Evolutionary conservation across 2,888 invertebrate species (phyloP).

Genomic region (Dorcus hopei): DNA sequence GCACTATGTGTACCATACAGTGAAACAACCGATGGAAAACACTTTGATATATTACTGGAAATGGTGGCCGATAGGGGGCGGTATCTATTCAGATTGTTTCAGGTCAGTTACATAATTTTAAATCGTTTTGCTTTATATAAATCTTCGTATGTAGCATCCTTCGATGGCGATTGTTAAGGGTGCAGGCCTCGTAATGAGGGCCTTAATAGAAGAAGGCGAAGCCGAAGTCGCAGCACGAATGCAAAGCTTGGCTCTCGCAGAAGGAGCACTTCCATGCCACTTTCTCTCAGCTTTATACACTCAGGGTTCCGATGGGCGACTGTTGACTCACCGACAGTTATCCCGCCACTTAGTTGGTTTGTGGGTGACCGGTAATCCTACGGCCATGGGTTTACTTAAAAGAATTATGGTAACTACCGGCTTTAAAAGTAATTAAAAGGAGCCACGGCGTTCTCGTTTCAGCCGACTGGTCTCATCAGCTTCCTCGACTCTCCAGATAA

Average conservation of each 20-base stretch:
- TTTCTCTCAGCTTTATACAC: constrained; percentile 87
- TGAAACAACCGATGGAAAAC: constrained; percentile 96
- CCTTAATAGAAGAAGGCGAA: constrained; percentile 96
- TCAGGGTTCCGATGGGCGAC: constrained; percentile 71
- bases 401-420: constrained; percentile 74
- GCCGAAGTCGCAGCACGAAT: constrained; percentile 87
- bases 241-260: constrained; percentile 93
- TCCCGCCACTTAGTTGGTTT: constrained; percentile 91
- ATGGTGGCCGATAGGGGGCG: constrained; percentile 92
- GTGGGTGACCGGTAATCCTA: constrained; percentile 94
- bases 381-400: constrained; percentile 80
- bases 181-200: constrained; percentile 94
- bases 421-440: constrained; percentile 9
- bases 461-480: constrained; percentile 89
- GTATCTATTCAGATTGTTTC: constrained; percentile 87
- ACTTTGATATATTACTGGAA: constrained; percentile 89
- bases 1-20: constrained; percentile 97
- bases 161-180: constrained; percentile 98
- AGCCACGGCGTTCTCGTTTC: not conserved
- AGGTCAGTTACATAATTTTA: constrained; percentile 52
- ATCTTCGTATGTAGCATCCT: constrained; percentile 67
- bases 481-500: constrained; percentile 85
- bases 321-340: constrained; percentile 85
- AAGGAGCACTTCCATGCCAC: constrained; percentile 94
- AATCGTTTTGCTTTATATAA: not conserved